Evolutionary conservation across 2,113 vertebrate species (phyloP).

Genomic region (Malaclemys terrapin): DNA sequence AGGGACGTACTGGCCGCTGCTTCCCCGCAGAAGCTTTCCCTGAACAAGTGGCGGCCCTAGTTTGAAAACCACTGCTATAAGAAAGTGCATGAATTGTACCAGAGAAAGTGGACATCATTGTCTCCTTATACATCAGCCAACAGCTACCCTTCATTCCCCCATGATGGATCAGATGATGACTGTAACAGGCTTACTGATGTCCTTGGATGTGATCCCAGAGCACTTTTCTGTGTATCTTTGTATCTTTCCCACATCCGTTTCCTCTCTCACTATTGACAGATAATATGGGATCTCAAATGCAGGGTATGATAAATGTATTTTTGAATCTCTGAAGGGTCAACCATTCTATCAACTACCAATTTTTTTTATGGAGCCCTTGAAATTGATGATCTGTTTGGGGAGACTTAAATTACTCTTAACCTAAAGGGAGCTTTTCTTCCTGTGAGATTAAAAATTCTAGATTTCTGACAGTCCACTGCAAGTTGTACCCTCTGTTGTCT

Average conservation of each 20-base stretch:
- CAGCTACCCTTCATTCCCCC: background rate
- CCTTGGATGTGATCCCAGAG: no score
- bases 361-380: background rate
- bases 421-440: background rate
- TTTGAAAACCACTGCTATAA: background rate
- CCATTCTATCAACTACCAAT: background rate
- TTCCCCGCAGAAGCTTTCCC: no score
- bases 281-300: background rate
- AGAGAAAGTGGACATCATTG: background rate
- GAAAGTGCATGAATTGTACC: no score
- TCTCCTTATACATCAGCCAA: background rate
- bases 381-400: background rate
- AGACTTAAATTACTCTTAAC: no score
- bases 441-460: background rate
- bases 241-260: background rate
- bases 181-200: background rate
- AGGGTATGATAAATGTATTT: background rate
- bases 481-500: background rate
- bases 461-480: background rate
- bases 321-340: background rate
- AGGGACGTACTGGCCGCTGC: no score
- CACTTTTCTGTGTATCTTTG: background rate
- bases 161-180: background rate
- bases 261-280: background rate
- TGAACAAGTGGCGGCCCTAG: no score